These are phyloP conservation scores for Gastrophryne carolinensis DNA, from an alignment of 2,797 vertebrate genomes.

Conservation along the genomic window DNA sequence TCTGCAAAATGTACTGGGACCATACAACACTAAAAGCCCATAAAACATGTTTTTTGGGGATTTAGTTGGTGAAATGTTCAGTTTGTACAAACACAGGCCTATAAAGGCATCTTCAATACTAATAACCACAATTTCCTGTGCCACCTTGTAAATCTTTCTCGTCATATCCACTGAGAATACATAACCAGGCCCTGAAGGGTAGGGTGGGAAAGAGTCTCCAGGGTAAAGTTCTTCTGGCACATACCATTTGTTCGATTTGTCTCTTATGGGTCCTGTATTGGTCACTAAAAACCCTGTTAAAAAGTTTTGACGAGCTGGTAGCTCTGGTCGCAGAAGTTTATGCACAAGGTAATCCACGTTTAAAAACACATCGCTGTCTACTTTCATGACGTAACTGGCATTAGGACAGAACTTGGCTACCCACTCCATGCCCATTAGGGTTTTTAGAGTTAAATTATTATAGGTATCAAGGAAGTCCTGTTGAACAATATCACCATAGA, in stretches of 20 bases:
- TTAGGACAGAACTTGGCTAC: conserved; percentile 61
- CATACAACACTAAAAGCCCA: conserved; percentile 36
- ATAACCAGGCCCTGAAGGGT: conserved; percentile 73
- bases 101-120: conserved; percentile 66
- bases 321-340: conserved; percentile 55
- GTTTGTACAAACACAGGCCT: conserved; percentile 69
- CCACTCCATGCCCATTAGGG: conserved; percentile 76
- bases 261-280: conserved; percentile 53
- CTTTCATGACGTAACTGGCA: conserved; percentile 70
- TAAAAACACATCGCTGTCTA: conserved; percentile 76
- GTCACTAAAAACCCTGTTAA: conserved; percentile 66
- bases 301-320: conserved; percentile 52
- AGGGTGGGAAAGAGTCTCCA: conserved; percentile 65
- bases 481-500: conserved; percentile 68
- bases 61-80: conserved; percentile 41
- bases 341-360: conserved; percentile 66
- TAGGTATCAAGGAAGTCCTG: conserved; percentile 74
- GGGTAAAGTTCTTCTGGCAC: conserved; percentile 58
- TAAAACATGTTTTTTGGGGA: conserved; percentile 57
- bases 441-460: conserved; percentile 74
- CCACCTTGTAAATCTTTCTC: conserved; percentile 55
- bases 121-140: conserved; percentile 57
- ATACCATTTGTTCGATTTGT: conserved; percentile 67
- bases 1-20: conserved; percentile 58
- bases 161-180: conserved; percentile 73